These are phyloP conservation scores for Acrocera orbiculus DNA, from an alignment of 2,888 invertebrate genomes.

Conservation along the genomic window DNA sequence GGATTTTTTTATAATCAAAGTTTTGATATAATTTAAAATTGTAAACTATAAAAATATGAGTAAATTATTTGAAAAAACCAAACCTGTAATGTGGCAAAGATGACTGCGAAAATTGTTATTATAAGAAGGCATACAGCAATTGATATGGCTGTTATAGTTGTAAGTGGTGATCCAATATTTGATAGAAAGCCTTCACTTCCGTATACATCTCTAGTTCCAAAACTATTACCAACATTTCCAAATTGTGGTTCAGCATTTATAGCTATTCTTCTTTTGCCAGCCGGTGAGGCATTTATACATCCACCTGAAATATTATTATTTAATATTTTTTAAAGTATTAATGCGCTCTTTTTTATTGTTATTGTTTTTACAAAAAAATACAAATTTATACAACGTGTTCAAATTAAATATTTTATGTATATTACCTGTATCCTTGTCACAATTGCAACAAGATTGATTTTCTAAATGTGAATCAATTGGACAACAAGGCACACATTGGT, in stretches of 20 bases:
- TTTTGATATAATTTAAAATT: too few species aligned
- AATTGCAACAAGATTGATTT: conserved; percentile 47
- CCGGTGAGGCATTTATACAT: conserved; percentile 54
- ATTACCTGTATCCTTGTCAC: conserved; percentile 51
- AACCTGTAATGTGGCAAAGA: conserved; percentile 59
- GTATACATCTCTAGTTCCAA: conserved; percentile 11
- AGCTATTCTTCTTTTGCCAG: conserved; percentile 55
- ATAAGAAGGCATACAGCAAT: conserved; percentile 50
- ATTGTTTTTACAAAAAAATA: too few species aligned
- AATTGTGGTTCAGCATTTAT: conserved; percentile 33
- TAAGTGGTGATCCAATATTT: conserved; percentile 34
- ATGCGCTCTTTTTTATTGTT: too few species aligned
- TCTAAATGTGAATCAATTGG: conserved; percentile 32
- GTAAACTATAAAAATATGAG: too few species aligned
- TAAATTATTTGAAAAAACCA: conserved; percentile 9
- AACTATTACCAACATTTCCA: conserved; percentile 9
- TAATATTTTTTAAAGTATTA: too few species aligned
- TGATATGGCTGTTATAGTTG: conserved; percentile 47
- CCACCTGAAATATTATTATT: conserved; percentile 36
- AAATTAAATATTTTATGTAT: too few species aligned
- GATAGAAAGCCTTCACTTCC: conserved; percentile 19
- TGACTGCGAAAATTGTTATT: conserved; percentile 48
- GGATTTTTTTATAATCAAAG: too few species aligned
- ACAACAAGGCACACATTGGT: conserved; percentile 61
- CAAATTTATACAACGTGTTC: too few species aligned